A percentile compares a stretch with the other conserved stretches of the same genome.
phyloP scores from a whole-genome alignment of 2,113 vertebrate species.

The Nyctibius bracteatus region DNA sequence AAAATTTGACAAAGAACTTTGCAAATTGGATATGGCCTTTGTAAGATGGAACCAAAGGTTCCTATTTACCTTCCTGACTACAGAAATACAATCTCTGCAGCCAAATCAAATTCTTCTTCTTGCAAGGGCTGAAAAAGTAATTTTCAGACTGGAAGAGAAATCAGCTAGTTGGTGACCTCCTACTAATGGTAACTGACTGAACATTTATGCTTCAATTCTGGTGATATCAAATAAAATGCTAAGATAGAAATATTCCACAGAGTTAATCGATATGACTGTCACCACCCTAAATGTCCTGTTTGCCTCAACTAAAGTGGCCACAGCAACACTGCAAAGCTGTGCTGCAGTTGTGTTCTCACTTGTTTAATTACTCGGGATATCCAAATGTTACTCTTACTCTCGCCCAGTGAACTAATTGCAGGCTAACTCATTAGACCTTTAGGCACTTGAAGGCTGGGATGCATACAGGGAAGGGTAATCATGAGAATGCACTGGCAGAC shows the following conservation, averaged over 20 bases:
- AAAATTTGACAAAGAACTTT: background rate
- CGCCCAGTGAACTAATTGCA: background rate
- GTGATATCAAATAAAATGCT: background rate
- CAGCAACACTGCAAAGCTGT: background rate
- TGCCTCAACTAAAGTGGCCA: background rate
- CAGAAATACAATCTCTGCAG: background rate
- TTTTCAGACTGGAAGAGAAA: background rate
- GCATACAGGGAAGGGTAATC: background rate
- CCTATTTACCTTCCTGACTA: background rate
- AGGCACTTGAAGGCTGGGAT: rapidly evolving
- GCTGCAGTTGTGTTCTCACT: background rate
- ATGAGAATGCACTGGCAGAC: background rate
- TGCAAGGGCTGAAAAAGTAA: background rate
- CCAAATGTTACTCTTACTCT: background rate
- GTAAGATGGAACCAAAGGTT: background rate
- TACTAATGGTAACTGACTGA: background rate
- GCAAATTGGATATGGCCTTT: background rate
- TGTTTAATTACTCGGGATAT: background rate
- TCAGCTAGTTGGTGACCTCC: background rate
- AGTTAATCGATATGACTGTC: background rate
- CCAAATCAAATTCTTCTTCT: background rate
- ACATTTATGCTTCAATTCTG: background rate
- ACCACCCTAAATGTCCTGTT: background rate
- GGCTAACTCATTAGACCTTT: background rate
- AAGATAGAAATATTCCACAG: background rate